These are phyloP conservation scores for Incurvaria masculella DNA, from an alignment of 2,888 invertebrate genomes.

Conservation along the genomic window DNA sequence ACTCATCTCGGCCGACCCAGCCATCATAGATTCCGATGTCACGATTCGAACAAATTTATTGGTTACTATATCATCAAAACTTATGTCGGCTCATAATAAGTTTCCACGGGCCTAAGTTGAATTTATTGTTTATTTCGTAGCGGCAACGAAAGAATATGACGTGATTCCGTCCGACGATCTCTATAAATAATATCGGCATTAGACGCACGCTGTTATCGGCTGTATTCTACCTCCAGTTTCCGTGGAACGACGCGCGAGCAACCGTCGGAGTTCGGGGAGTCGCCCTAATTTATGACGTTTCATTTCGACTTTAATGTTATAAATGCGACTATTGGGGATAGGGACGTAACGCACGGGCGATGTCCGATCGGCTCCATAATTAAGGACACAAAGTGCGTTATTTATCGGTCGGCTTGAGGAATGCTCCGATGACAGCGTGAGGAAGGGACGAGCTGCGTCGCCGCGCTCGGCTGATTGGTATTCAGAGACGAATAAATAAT, in stretches of 20 bases:
- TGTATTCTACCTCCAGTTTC: too few species aligned
- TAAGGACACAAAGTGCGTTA: neutral
- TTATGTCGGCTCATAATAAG: slow-evolving; percentile 31
- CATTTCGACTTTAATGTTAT: neutral
- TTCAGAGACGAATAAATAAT: too few species aligned
- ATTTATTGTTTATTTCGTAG: slow-evolving; percentile 29
- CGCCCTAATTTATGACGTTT: neutral
- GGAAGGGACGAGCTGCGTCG: neutral
- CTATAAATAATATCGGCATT: slow-evolving; percentile 1
- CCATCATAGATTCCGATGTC: slow-evolving; percentile 39
- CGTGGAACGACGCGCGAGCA: neutral
- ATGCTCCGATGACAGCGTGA: neutral
- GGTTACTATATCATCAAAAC: slow-evolving; percentile 39
- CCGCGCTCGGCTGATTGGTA: too few species aligned
- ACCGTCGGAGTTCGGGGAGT: neutral
- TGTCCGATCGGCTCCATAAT: neutral
- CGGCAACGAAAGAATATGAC: slow-evolving; percentile 17
- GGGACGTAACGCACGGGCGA: slow-evolving; percentile 12
- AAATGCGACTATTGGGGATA: slow-evolving; percentile 13
- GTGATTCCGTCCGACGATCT: slow-evolving; percentile 12
- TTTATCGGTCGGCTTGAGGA: neutral
- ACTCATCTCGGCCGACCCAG: slow-evolving; percentile 5
- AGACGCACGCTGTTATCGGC: neutral
- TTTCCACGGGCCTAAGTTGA: slow-evolving; percentile 30
- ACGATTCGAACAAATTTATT: slow-evolving; percentile 33